These are phyloP conservation scores for Ectemnius cavifrons DNA, from an alignment of 2,888 invertebrate species.

Conservation along the genomic window DNA sequence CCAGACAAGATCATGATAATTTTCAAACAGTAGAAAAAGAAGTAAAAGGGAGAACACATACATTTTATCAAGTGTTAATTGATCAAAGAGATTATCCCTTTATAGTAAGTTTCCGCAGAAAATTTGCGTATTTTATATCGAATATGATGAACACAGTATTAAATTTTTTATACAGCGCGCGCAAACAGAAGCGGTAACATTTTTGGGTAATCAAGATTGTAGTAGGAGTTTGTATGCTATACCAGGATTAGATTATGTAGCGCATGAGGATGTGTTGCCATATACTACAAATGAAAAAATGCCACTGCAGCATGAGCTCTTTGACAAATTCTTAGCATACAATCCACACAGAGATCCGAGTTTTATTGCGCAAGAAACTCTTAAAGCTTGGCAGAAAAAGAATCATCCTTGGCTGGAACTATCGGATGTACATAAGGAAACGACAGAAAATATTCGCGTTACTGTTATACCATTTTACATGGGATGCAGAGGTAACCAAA, in stretches of 20 bases:
- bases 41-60: conserved; percentile 93
- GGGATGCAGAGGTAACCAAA: conserved; percentile 95
- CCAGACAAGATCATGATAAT: conserved; percentile 69
- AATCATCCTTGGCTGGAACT: conserved; percentile 98
- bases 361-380: conserved; percentile 92
- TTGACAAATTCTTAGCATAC: conserved; percentile 94
- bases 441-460: conserved; percentile 96
- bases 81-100: conserved; percentile 98
- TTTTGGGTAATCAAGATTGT: conserved; percentile 97
- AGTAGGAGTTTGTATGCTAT: conserved; percentile 97
- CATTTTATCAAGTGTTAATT: conserved; percentile 98
- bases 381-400: conserved; percentile 97
- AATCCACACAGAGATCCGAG: conserved; percentile 92
- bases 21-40: conserved; percentile 85
- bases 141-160: background rate
- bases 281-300: conserved; percentile 92
- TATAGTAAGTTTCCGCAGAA: conserved; percentile 85
- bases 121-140: background rate
- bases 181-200: conserved; percentile 98
- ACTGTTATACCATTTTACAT: conserved; percentile 99
- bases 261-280: conserved; percentile 98
- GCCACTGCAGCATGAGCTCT: conserved; percentile 96
- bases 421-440: conserved; percentile 98
- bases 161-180: conserved; percentile 84
- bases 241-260: conserved; percentile 98